These are phyloP conservation scores for Tarsius wallacei DNA, from an alignment of 2,797 vertebrate genomes.

Conservation along the genomic window DNA sequence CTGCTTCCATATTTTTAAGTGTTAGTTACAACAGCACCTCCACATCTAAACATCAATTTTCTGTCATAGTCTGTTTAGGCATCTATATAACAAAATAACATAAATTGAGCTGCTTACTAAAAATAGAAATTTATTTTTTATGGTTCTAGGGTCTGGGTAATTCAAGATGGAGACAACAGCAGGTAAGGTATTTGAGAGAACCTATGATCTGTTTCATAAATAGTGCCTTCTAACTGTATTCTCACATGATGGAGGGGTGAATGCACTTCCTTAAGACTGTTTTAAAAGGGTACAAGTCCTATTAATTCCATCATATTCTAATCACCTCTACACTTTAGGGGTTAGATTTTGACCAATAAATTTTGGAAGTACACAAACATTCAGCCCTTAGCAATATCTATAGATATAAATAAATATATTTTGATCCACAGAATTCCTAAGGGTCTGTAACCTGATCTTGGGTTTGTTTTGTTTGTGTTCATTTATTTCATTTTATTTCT, in stretches of 20 bases:
- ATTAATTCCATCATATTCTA: background rate
- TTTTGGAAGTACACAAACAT: background rate
- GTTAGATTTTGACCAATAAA: background rate
- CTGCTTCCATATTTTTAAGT: background rate
- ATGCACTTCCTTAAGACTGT: background rate
- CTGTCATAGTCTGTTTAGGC: background rate
- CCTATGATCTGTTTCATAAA: background rate
- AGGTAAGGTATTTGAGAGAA: background rate
- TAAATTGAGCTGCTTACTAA: background rate
- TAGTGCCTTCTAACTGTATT: background rate
- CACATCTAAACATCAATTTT: background rate
- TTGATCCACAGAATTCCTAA: background rate
- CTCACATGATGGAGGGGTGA: background rate
- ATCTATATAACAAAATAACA: background rate
- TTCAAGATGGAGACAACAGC: background rate
- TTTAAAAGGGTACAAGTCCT: background rate
- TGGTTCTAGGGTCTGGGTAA: background rate
- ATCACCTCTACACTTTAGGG: background rate
- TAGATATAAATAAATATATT: background rate
- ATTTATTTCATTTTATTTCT: background rate
- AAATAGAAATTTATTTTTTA: background rate
- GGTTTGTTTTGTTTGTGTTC: background rate
- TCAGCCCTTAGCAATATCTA: background rate
- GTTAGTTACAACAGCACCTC: background rate
- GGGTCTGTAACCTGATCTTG: background rate